Conservation (phyloP, 53 echinoderm and acorn worm genomes). For the Mesocentrotus franciscanus region DNA sequence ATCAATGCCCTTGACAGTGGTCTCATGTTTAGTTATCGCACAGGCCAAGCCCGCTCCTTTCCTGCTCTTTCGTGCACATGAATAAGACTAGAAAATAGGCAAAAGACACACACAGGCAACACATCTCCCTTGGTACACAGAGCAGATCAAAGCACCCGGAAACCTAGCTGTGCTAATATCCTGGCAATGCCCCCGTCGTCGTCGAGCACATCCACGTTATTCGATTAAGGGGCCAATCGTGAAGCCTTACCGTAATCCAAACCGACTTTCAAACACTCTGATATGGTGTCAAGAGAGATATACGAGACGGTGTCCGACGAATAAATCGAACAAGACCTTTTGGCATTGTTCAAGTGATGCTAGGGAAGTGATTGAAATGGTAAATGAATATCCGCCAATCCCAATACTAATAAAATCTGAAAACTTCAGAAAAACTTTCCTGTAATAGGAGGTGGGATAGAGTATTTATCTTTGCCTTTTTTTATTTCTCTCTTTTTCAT, state of each 20-base stretch:
- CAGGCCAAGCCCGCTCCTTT: background rate
- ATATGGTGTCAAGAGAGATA: conserved; percentile 55
- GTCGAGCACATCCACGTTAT: conserved; percentile 10
- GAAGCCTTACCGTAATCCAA: conserved; percentile 1
- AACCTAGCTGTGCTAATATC: conserved; percentile 22
- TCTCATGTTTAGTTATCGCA: background rate
- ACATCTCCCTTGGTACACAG: background rate
- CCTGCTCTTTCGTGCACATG: background rate
- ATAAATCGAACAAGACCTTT: conserved; percentile 47
- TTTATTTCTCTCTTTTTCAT: background rate
- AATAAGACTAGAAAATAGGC: background rate
- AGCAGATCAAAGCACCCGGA: background rate
- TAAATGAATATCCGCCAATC: conserved; percentile 8
- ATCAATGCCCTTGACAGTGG: background rate
- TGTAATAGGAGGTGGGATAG: background rate
- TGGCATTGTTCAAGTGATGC: conserved; percentile 21
- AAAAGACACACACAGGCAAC: background rate
- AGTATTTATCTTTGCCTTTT: background rate
- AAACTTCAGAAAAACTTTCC: background rate
- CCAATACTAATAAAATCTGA: conserved; percentile 13
- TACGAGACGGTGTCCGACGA: conserved; percentile 39
- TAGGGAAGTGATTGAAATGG: conserved; percentile 30
- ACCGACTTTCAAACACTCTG: conserved; percentile 27
- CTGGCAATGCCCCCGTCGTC: background rate
- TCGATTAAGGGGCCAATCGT: conserved; percentile 52